These are phyloP conservation scores for Tineola bisselliella DNA, from an alignment of 2,888 invertebrate genomes.

Conservation along the genomic window DNA sequence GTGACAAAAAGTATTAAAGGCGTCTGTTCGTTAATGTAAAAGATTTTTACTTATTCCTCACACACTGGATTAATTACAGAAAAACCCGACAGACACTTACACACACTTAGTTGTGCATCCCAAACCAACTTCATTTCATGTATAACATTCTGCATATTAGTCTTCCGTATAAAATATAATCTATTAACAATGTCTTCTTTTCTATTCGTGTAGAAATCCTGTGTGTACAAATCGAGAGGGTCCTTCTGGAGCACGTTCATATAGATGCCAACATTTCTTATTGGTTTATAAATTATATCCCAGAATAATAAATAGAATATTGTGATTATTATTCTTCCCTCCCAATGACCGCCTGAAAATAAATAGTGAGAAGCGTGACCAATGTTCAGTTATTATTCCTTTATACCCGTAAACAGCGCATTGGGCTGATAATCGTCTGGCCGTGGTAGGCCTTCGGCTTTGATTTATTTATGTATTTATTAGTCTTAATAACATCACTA, in stretches of 20 bases:
- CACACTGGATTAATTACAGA: no score
- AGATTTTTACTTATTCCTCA: no score
- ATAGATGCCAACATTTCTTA: conserved; percentile 68
- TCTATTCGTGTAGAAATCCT: conserved; percentile 74
- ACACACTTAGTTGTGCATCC: conserved; percentile 55
- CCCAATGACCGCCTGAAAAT: conserved; percentile 74
- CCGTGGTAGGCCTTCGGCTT: no score
- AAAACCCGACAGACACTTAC: no score
- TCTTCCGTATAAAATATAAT: conserved; percentile 36
- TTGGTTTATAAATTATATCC: conserved; percentile 75
- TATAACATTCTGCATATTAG: conserved; percentile 43
- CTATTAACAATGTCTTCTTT: conserved; percentile 67
- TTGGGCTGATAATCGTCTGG: no score
- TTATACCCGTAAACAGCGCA: no score
- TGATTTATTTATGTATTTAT: no score
- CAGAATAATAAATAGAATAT: conserved; percentile 78
- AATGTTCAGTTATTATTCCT: no score
- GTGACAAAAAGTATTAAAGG: no score
- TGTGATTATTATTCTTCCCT: conserved; percentile 71
- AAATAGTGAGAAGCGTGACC: no score
- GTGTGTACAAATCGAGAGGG: conserved; percentile 78
- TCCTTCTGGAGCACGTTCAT: conserved; percentile 71
- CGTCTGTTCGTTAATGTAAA: no score
- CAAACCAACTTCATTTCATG: conserved; percentile 44
- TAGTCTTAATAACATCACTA: no score